These are phyloP conservation scores for Lepidothrix coronata DNA, from an alignment of 2,113 vertebrate genomes.

Conservation along the genomic window DNA sequence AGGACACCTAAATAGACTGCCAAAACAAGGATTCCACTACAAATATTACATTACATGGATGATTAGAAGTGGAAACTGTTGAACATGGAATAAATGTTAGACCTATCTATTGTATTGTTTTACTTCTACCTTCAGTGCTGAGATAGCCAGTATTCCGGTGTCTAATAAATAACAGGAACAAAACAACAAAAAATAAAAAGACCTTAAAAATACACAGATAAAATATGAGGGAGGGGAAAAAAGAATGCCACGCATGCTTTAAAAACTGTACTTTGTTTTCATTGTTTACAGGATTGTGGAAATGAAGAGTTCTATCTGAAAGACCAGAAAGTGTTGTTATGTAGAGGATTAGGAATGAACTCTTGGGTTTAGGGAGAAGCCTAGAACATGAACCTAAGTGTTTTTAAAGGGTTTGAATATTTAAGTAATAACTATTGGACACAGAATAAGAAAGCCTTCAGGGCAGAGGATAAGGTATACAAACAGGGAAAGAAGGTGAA, in stretches of 20 bases:
- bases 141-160: background rate
- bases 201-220: background rate
- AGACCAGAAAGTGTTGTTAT: background rate
- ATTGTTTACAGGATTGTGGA: background rate
- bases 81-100: background rate
- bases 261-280: background rate
- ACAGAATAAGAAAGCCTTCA: background rate
- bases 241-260: background rate
- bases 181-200: background rate
- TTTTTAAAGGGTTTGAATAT: background rate
- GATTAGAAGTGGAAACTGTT: background rate
- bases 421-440: background rate
- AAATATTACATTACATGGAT: background rate
- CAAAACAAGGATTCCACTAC: background rate
- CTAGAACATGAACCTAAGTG: background rate
- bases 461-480: background rate
- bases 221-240: background rate
- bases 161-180: background rate
- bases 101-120: background rate
- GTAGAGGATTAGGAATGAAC: background rate
- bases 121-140: background rate
- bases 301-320: background rate
- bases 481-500: background rate
- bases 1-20: background rate
- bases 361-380: background rate